A percentile compares a stretch with the other conserved stretches of the same genome.
phyloP scores from a whole-genome alignment of 2,888 invertebrate genomes.

The Phortica magna region DNA sequence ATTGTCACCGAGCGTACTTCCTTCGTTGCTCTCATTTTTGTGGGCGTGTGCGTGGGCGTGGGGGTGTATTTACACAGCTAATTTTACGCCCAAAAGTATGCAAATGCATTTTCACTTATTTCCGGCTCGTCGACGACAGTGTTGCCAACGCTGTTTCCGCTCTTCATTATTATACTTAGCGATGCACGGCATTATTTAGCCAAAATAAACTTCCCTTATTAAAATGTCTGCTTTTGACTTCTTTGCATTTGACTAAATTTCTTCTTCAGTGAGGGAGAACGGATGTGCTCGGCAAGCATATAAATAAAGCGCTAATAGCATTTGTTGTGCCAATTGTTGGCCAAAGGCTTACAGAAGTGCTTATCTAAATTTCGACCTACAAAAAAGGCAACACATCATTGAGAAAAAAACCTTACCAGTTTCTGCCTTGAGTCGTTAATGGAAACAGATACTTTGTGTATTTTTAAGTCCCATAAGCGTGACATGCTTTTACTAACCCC shows the following conservation, averaged over 20 bases:
- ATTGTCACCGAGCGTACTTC: constrained; percentile 47
- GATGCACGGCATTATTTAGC: constrained; percentile 60
- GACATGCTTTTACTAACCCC: too few relatives aligned
- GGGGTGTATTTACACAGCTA: constrained; percentile 54
- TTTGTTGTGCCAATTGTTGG: too few relatives aligned
- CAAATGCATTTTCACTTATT: constrained; percentile 36
- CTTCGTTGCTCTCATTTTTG: constrained; percentile 37
- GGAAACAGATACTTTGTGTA: too few relatives aligned
- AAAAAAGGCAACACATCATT: too few relatives aligned
- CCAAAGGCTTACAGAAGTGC: too few relatives aligned
- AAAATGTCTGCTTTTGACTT: constrained; percentile 46
- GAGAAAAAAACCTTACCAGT: too few relatives aligned
- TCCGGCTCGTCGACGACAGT: constrained; percentile 15
- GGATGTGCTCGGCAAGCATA: not conserved
- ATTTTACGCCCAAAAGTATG: constrained; percentile 57
- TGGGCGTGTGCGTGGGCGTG: constrained; percentile 20
- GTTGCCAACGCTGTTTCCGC: constrained; percentile 49
- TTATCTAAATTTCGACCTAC: too few relatives aligned
- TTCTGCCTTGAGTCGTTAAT: too few relatives aligned
- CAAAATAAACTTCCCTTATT: constrained; percentile 58
- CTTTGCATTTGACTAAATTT: not conserved
- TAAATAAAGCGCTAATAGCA: too few relatives aligned
- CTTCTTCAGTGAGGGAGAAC: too few relatives aligned
- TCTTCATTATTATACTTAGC: constrained; percentile 52
- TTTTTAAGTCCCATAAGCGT: too few relatives aligned